Percentiles rank a stretch among this genome's conserved stretches.
Conservation (phyloP, 2,797 vertebrate species). For the Eleutherodactylus coqui region DNA sequence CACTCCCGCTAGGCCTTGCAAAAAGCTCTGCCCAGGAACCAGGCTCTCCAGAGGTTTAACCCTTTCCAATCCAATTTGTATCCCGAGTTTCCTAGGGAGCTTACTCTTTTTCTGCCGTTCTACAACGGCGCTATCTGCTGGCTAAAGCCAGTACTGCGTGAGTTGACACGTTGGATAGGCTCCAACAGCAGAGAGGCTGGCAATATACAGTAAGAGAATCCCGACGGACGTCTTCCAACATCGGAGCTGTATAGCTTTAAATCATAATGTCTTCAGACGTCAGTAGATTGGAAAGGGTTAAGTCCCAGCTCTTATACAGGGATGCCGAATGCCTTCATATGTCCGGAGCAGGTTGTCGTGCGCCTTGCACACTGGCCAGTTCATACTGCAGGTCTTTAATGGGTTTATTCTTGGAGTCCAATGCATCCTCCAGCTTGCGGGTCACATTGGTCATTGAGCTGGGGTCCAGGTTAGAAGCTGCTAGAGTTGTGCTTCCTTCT, state of each 20-base stretch:
- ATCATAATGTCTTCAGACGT: too few relatives aligned
- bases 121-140: too few relatives aligned
- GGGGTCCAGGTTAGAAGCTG: constrained; percentile 81
- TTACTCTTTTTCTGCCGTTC: too few relatives aligned
- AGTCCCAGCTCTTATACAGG: constrained; percentile 81
- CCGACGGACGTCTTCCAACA: too few relatives aligned
- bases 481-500: constrained; percentile 83
- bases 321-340: constrained; percentile 78
- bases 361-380: constrained; percentile 84
- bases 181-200: too few relatives aligned
- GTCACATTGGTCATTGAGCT: constrained; percentile 75
- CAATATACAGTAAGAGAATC: too few relatives aligned
- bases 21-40: constrained; percentile 69
- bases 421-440: constrained; percentile 80
- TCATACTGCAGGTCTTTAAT: constrained; percentile 85
- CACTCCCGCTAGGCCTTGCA: constrained; percentile 77
- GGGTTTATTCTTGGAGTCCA: constrained; percentile 80
- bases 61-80: too few relatives aligned
- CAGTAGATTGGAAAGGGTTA: too few relatives aligned
- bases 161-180: too few relatives aligned
- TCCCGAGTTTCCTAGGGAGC: too few relatives aligned
- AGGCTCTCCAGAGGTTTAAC: constrained; percentile 77
- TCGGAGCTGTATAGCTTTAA: too few relatives aligned
- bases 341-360: constrained; percentile 82
- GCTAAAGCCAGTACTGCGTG: too few relatives aligned